Base-by-base conservation (phyloP, 2,888 invertebrate species). In the Polyommatus icarus region DNA sequence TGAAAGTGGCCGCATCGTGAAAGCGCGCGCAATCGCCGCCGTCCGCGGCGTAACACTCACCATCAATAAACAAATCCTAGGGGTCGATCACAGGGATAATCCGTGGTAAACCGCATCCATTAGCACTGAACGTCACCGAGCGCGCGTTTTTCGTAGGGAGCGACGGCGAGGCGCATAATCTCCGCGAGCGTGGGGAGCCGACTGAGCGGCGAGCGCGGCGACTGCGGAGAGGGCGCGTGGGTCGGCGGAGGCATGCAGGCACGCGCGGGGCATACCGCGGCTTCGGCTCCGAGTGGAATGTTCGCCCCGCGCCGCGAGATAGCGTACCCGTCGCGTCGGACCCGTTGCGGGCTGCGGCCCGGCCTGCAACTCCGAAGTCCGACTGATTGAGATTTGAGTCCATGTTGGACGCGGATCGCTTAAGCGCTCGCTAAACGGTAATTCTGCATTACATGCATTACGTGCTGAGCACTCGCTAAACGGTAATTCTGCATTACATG, bases 181-280 rank as follows among this genome's bases (percentile, higher is more conserved):
- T 84, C 85, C 83, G 82, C 85, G 89, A 88, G 87, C 90, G 92
- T 91, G 87, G 89, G 87, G 85, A 87, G 87, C 84, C 90, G 89
- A 92, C 91, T 92, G 91, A 84, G 87, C 32, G 32, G 91, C 91
- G 91, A 84, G 88, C 67, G 67, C 10, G 24, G 84, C 80, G 84
- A 80, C 15, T 83, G 86, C 83, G 85, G 84, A 82, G 95, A 95
- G 96, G 96, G 96, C 96, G 96, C 96, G 95, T 96, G 96, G 95
- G 96, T 96, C 96, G 95, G 91, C 94, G 91, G 93, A 95, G 95
- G 94, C 83, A 84, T 81, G 84, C 82, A 95, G 95, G 95, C 96
- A 95, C 92, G 92, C 94, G 88, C 88, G 87, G 86, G 87, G 86
- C 86, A 86, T 86, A 91, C 91, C 92, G 90, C 90, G 90, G 90